phyloP scores from a whole-genome alignment of 2,888 invertebrate species.

The Ophraella communa region DNA sequence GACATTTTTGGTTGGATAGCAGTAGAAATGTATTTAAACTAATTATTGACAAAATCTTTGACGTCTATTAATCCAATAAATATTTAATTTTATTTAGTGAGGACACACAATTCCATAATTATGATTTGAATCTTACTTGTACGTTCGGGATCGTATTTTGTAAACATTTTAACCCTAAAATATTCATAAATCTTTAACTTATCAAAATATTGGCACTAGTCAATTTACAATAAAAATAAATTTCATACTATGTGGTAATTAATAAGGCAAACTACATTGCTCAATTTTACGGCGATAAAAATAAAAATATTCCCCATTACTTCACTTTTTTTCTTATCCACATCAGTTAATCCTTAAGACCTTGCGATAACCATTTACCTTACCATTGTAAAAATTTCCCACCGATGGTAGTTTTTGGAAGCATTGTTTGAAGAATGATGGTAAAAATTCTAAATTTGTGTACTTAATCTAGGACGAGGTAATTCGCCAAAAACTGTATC shows the following conservation, averaged over 20 bases:
- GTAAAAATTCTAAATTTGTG: slow-evolving; percentile 75
- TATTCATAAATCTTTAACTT: neutral
- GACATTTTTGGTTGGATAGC: no score
- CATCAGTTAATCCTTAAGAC: neutral
- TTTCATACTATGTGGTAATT: neutral
- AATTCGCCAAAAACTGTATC: slow-evolving; percentile 87
- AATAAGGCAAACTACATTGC: neutral
- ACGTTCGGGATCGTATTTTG: neutral
- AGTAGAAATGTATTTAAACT: no score
- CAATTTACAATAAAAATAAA: neutral
- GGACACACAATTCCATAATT: no score
- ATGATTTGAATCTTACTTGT: neutral
- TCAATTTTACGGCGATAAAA: neutral
- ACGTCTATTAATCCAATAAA: no score
- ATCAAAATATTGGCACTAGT: neutral
- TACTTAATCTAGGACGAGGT: slow-evolving; percentile 84
- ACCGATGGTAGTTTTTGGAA: neutral
- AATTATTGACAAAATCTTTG: no score
- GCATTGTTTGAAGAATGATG: slow-evolving; percentile 21
- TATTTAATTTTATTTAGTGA: no score
- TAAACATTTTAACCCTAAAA: neutral
- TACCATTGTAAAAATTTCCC: neutral
- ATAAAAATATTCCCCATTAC: neutral
- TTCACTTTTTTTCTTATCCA: slow-evolving; percentile 1
- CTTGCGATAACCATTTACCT: slow-evolving; percentile 3